Percentiles rank a stretch among this genome's conserved stretches.
Conservation (phyloP, 2,113 vertebrate species). For the Dasyurus viverrinus region DNA sequence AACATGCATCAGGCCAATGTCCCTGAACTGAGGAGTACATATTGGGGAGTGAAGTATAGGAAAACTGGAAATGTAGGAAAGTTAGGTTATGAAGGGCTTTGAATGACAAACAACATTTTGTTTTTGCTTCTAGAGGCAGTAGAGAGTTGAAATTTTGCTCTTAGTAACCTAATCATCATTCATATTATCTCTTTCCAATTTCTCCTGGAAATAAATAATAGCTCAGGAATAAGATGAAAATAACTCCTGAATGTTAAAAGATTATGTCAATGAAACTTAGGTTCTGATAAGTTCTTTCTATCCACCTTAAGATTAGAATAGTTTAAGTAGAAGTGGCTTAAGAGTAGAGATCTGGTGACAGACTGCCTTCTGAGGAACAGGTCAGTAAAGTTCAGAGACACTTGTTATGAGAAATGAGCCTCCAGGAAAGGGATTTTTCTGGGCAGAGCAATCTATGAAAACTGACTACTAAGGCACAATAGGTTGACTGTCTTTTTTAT, state of each 20-base stretch:
- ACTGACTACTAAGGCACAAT: not conserved
- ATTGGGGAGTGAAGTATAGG: too few relatives aligned
- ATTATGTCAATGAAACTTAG: not conserved
- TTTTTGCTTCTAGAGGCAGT: too few relatives aligned
- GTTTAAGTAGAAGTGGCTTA: not conserved
- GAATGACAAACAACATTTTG: too few relatives aligned
- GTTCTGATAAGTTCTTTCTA: not conserved
- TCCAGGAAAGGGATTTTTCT: not conserved
- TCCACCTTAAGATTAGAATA: not conserved
- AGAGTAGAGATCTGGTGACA: not conserved
- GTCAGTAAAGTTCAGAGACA: not conserved
- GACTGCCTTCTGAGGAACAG: not conserved
- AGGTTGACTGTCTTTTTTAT: not conserved
- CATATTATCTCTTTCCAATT: not conserved
- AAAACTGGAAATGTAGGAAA: too few relatives aligned
- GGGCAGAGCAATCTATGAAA: not conserved
- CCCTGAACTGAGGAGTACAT: too few relatives aligned
- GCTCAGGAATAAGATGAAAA: not conserved
- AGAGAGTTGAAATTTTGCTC: not conserved
- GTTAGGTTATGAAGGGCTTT: too few relatives aligned
- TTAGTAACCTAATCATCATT: too few relatives aligned
- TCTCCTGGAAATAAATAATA: not conserved
- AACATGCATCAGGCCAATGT: too few relatives aligned
- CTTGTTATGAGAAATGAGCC: not conserved
- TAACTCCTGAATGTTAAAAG: not conserved